Base-by-base conservation (phyloP, 2,113 vertebrate species). In the Mandrillus leucophaeus region DNA sequence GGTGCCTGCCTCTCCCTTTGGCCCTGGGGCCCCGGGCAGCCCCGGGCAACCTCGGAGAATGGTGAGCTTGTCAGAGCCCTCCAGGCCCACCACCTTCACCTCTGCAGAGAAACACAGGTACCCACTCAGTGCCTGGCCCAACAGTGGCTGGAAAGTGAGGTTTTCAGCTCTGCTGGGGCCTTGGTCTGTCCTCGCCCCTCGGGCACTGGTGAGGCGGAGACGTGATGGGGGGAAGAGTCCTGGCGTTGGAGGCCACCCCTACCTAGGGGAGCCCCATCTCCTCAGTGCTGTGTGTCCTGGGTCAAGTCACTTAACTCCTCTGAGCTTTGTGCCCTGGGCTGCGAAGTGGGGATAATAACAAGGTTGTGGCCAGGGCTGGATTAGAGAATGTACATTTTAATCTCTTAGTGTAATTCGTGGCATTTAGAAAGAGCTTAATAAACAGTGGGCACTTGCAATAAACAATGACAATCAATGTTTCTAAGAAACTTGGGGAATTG, bases 21-120 rank as follows among this genome's bases (percentile, higher is more conserved):
- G 72, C 0, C 97, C 98, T 0, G 76, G 14, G 23, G 84, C 12
- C 18, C 97, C 96, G 0, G 95, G 93, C 52, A 88, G 18, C 18
- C 97, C 97, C 0, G 96, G 97, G 81, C 97, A 98, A 35, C 97
- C 97, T 30, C 35, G 72, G 8, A 98, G 95, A 50, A 98, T 78
- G 78, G 82, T 35, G 18, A 97, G 86, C 22, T 97, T 97, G 83
- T 97, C 93, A 0, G 97, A 93, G 20, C 73, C 92, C 3, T 84
- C 92, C 76, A 93, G 23, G 1, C 92, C 96, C 43, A 96, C 12
- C 55, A 98, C 6, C 81, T 96, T 96, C 72, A 95, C 55, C 43
- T 97, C 97, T 97, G 83, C 3, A 17, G 84, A 72, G 48, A 64
- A 38, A 50, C n/a, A 23, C 35, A 2, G 2, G 2, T 4, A 10